These are phyloP conservation scores for Pantelozetes paolii DNA, from an alignment of 2,888 invertebrate species.

Conservation along the genomic window DNA sequence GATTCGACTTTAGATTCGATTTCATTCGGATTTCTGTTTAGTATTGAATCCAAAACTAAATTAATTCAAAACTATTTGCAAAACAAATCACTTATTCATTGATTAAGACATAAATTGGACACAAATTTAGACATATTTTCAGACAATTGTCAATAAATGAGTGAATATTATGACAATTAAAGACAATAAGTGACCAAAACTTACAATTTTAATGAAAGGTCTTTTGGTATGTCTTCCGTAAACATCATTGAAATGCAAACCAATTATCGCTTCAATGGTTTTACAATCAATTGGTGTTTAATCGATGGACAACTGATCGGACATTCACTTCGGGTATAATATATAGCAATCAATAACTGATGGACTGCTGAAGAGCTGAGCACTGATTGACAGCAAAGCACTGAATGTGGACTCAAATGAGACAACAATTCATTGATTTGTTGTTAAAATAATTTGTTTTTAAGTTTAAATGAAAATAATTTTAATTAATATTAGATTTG, in stretches of 20 bases:
- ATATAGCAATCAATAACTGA: not conserved
- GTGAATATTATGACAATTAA: not conserved
- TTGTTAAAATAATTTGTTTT: no score
- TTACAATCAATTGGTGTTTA: not conserved
- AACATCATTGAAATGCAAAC: not conserved
- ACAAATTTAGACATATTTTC: not conserved
- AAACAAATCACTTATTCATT: not conserved
- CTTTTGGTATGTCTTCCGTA: slow-evolving; percentile 19
- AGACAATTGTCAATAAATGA: not conserved
- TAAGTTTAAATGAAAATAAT: no score
- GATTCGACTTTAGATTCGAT: not conserved
- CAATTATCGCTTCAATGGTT: not conserved
- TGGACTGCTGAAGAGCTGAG: no score
- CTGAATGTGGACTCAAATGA: no score
- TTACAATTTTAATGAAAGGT: slow-evolving; percentile 2
- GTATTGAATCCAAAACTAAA: not conserved
- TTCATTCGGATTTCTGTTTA: not conserved
- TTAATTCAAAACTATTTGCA: not conserved
- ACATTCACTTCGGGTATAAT: not conserved
- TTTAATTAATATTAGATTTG: no score
- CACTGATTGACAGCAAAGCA: no score
- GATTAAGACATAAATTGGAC: no score
- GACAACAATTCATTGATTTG: no score
- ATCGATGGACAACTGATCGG: not conserved
- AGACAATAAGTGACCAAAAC: not conserved